Base-by-base conservation (phyloP, 2,113 vertebrate species). In the Natator depressus region DNA sequence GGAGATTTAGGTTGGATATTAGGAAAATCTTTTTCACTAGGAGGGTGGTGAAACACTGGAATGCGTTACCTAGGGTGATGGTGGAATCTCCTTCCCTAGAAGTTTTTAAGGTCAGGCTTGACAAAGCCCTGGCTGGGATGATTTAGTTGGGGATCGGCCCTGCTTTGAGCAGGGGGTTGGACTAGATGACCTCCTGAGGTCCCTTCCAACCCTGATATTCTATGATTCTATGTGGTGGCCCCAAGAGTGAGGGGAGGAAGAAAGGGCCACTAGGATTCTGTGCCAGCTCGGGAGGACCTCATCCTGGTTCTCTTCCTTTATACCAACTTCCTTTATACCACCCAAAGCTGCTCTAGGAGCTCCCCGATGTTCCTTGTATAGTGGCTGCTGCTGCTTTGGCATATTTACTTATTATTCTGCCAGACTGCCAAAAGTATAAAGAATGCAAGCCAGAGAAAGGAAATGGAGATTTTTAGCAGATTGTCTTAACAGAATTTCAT, bases 401-500 rank as follows among this genome's bases (percentile, higher is more conserved):
- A 54, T 65, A 69, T 85, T 81, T 69, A 25, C 0, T 22, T 0
- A 1, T 22, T 0, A 1, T 2, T 27, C 65, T 59, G 82, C 19
- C 75, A 42, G 75, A 57, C 82, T 80, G 75, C 82, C 87, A 87
- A 62, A 38, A 2, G 72, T 78, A 65, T 29, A 6, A 69, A 0
- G 3, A 69, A n/a, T 87, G 17, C 78, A 47, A 49, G 1, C 59
- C 55, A 80, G 80, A 55, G 38, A 84, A 87, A 35, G 53, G 31
- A 72, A 87, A 38, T 0, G 1, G 9, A 4, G 1, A 24, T 54
- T 78, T 93, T 38, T 47, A 22, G 2, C 0, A 0, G 42, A 65
- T 89, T 87, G 82, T 51, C 76, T 1, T 6, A 35, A 80, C 1
- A 1, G 65, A 1, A 1, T 86, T 89, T 76, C 6, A 0, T 24